phyloP scores from a whole-genome alignment of 2,113 vertebrate species.

The Anser cygnoides region DNA sequence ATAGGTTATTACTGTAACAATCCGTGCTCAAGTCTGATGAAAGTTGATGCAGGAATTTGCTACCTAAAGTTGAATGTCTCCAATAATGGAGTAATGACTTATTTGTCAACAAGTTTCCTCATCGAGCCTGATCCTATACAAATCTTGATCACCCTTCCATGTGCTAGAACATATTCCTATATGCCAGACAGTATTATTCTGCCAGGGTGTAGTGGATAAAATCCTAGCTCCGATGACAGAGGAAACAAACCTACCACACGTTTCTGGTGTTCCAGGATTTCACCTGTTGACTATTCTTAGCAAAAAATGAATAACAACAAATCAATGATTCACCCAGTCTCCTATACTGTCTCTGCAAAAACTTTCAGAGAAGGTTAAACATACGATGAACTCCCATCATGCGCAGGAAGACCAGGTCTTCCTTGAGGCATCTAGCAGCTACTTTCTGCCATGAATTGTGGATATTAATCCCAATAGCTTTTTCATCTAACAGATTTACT shows the following conservation, averaged over 20 bases:
- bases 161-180: not conserved
- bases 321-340: not conserved
- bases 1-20: not conserved
- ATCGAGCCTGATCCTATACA: not conserved
- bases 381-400: not conserved
- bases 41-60: not conserved
- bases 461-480: not conserved
- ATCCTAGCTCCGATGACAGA: not conserved
- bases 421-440: not conserved
- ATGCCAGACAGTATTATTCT: not conserved
- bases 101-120: conserved; percentile 1
- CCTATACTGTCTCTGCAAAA: not conserved
- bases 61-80: not conserved
- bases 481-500: conserved; percentile 6
- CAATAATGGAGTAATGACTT: not conserved
- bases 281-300: not conserved
- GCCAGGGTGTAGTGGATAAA: not conserved
- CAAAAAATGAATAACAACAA: not conserved
- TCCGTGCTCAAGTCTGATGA: not conserved
- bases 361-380: not conserved
- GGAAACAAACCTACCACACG: not conserved
- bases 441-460: not conserved
- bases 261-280: not conserved
- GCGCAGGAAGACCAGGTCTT: not conserved
- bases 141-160: not conserved